Evolutionary conservation across 2,797 vertebrate genomes (phyloP).

Genomic region (Pseudocheirus occidentalis): DNA sequence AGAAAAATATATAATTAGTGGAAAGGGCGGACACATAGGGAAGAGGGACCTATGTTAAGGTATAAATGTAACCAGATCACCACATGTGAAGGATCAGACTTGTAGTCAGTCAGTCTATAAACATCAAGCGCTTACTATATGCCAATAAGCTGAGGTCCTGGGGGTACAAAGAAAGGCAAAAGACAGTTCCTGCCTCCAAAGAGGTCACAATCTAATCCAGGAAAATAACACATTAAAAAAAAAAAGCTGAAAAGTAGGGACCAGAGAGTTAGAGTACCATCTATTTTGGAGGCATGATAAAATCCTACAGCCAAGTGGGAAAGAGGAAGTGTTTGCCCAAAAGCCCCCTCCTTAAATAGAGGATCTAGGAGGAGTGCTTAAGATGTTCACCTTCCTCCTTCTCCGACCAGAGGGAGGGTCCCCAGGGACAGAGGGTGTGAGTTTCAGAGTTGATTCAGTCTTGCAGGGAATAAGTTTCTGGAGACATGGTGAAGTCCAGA

Average conservation of each 20-base stretch:
- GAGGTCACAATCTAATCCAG: background rate
- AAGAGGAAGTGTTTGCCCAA: background rate
- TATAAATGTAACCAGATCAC: too few species aligned
- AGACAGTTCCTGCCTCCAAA: background rate
- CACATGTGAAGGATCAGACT: too few species aligned
- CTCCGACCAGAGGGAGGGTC: too few species aligned
- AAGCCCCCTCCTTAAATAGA: background rate
- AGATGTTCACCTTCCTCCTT: background rate
- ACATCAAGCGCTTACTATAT: too few species aligned
- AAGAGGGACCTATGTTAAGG: too few species aligned
- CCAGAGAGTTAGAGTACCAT: too few species aligned
- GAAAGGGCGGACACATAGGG: too few species aligned
- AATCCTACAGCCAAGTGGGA: background rate
- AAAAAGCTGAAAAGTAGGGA: background rate
- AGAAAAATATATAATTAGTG: too few species aligned
- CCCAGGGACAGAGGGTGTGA: background rate
- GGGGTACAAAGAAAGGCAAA: too few species aligned
- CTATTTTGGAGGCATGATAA: background rate
- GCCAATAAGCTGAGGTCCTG: too few species aligned
- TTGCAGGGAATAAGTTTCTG: background rate
- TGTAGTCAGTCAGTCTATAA: too few species aligned
- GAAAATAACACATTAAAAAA: background rate
- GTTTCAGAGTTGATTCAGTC: background rate
- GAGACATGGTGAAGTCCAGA: background rate
- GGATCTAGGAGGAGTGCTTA: background rate